phyloP scores from a whole-genome alignment of 2,888 invertebrate genomes.

The Dexiosoma caninum region DNA sequence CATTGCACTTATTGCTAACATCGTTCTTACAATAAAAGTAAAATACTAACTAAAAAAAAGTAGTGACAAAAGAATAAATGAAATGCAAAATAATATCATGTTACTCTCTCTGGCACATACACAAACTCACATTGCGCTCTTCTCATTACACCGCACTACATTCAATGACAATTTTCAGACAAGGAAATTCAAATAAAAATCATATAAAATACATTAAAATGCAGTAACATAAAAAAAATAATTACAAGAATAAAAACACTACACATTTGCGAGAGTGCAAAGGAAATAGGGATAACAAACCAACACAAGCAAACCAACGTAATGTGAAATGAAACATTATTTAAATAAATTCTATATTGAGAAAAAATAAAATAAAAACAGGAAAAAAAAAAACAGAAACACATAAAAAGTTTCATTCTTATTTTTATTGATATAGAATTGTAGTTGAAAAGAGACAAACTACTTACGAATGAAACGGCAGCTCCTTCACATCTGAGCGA shows the following conservation, averaged over 20 bases:
- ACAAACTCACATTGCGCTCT: background rate
- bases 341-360: constrained; percentile 51
- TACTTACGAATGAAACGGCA: background rate
- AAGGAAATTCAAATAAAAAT: constrained; percentile 45
- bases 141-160: background rate
- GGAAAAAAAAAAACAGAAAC: too few species aligned
- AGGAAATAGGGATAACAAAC: constrained; percentile 4
- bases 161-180: constrained; percentile 38
- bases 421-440: constrained; percentile 16
- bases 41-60: background rate
- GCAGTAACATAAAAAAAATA: background rate
- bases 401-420: constrained; percentile 20
- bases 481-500: background rate
- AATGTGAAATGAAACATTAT: constrained; percentile 32
- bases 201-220: background rate
- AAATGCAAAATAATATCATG: constrained; percentile 44
- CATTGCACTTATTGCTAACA: background rate
- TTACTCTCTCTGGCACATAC: constrained; percentile 40
- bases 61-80: constrained; percentile 31
- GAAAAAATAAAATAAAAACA: background rate
- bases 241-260: background rate
- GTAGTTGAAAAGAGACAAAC: constrained; percentile 36
- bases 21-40: background rate
- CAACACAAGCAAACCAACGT: background rate
- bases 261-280: background rate